These are phyloP conservation scores for Gobio gobio DNA, from an alignment of 2,113 vertebrate genomes.

Conservation along the genomic window DNA sequence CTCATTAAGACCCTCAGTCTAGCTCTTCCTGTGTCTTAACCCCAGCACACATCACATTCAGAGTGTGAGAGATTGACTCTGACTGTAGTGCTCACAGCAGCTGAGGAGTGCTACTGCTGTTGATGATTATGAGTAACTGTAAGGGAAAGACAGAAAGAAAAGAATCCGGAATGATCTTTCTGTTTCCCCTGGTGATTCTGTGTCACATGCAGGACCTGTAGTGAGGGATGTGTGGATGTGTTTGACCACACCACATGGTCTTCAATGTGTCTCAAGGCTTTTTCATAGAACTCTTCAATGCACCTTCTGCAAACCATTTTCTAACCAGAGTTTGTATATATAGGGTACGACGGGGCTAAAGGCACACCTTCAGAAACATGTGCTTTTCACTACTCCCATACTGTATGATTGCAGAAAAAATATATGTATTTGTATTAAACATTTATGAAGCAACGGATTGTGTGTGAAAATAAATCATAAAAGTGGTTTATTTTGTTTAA, in stretches of 20 bases:
- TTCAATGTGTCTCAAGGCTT: neutral
- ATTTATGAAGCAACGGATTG: too few species aligned
- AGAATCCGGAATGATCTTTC: neutral
- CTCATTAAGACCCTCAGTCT: conserved; percentile 46
- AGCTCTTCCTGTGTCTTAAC: conserved; percentile 4
- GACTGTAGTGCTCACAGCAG: neutral
- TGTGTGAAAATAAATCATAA: too few species aligned
- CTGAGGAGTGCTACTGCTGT: conserved; percentile 9
- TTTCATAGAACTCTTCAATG: neutral
- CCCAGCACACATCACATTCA: conserved; percentile 25
- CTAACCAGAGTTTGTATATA: too few species aligned
- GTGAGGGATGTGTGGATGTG: neutral
- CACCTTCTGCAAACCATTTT: neutral
- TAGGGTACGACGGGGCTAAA: too few species aligned
- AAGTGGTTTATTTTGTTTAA: too few species aligned
- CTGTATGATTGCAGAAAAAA: too few species aligned
- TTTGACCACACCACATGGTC: conserved; percentile 12
- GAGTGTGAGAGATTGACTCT: conserved; percentile 15
- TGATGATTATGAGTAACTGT: conserved; percentile 28
- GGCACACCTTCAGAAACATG: too few species aligned
- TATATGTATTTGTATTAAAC: too few species aligned
- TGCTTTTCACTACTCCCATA: too few species aligned
- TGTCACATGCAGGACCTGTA: conserved; percentile 1
- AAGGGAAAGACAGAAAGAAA: neutral
- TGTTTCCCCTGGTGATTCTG: neutral